Conservation (phyloP, 2,797 vertebrate species). For the Acanthornis magna region DNA sequence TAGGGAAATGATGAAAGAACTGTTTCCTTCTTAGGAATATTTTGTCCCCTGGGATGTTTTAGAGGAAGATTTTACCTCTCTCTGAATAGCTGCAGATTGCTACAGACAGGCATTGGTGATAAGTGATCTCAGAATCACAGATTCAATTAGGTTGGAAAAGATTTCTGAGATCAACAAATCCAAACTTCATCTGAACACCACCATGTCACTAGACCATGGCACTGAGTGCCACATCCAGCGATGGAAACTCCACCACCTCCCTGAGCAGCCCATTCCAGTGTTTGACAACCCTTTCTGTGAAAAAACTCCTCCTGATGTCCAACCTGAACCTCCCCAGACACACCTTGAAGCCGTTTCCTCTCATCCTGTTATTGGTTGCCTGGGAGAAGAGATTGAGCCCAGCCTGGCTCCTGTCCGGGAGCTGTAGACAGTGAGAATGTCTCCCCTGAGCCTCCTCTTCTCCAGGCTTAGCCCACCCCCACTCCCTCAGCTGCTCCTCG, state of each 20-base stretch:
- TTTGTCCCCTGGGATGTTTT: not conserved
- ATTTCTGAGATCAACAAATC: not conserved
- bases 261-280: not conserved
- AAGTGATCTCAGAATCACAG: not conserved
- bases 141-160: not conserved
- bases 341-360: not conserved
- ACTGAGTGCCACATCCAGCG: not conserved
- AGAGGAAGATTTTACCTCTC: not conserved
- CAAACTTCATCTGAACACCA: not conserved
- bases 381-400: accelerated
- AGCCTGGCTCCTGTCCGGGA: not conserved
- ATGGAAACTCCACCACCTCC: not conserved
- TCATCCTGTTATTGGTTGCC: not conserved
- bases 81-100: not conserved
- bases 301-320: not conserved
- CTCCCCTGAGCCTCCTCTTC: not conserved
- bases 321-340: not conserved
- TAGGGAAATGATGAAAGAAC: not conserved
- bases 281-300: not conserved
- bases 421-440: accelerated
- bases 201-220: not conserved
- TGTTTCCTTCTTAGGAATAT: not conserved
- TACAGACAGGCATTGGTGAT: not conserved
- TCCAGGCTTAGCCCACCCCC: not conserved
- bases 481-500: not conserved